Percentiles rank a stretch among this genome's conserved stretches.
Conservation (phyloP, 1,140 invertebrate genomes). For the Lutraria rhynchaena region DNA sequence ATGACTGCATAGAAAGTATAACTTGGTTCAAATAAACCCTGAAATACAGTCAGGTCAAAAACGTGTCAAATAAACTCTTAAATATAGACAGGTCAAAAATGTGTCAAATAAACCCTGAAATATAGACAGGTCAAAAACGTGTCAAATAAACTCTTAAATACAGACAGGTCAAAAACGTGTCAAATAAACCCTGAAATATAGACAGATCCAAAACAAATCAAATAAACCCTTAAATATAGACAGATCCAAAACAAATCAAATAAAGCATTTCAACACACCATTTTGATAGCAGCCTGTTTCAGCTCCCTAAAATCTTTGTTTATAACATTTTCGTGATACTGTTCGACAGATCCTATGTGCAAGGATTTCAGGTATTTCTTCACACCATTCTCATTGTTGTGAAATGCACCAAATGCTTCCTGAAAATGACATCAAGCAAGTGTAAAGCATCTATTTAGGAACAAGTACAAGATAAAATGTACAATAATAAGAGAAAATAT, state of each 20-base stretch:
- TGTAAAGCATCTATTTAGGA: too few relatives aligned
- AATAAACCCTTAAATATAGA: neutral
- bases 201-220: neutral
- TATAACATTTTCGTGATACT: constrained; percentile 53
- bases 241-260: neutral
- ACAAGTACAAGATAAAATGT: too few relatives aligned
- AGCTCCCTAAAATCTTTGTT: constrained; percentile 77
- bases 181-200: too few relatives aligned
- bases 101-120: too few relatives aligned
- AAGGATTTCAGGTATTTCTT: constrained; percentile 79
- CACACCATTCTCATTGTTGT: constrained; percentile 75
- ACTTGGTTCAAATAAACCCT: constrained; percentile 80
- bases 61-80: too few relatives aligned
- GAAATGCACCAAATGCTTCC: constrained; percentile 80
- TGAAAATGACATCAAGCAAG: too few relatives aligned
- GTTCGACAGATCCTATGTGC: constrained; percentile 73
- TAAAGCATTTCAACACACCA: constrained; percentile 70
- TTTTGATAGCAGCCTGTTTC: constrained; percentile 74
- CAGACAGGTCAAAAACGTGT: too few relatives aligned
- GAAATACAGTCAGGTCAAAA: too few relatives aligned
- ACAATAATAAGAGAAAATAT: too few relatives aligned
- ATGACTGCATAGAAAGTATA: constrained; percentile 76
- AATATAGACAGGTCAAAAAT: too few relatives aligned
- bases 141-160: too few relatives aligned
- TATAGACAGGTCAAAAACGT: too few relatives aligned